Evolutionary conservation across 2,113 vertebrate genomes (phyloP), one percentile per base, ranked within the genome.

Genomic region (Cairina moschata): DNA sequence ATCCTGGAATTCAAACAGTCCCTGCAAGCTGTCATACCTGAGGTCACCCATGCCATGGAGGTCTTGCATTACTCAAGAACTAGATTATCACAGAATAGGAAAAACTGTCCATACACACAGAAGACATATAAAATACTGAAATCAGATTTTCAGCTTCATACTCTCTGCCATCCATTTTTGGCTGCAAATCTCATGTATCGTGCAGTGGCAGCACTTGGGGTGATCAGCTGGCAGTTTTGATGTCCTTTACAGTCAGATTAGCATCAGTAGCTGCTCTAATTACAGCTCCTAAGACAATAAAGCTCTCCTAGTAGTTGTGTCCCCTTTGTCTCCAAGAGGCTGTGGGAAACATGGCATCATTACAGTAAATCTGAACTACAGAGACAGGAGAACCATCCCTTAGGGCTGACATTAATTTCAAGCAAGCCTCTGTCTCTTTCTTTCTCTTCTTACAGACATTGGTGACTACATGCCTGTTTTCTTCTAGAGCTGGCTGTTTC

Each of bases 331-430:
- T 90, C 54, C 40, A 67, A 6, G 8, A 72, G 40, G 28, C 28
- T 56, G 18, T 13, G 6, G 36, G 28, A 85, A 25, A 8, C 44
- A 60, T n/a, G 54, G 17, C 17, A 66, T 25, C 6, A 0, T 59
- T 2, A 9, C 10, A 5, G 11, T 56, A 92, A 91, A 18, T 56
- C 62, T 74, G 71, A 48, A 48, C 58, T 60, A 28, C 40, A 77
- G 72, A 75, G 29, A 20, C 6, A 42, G 50, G 2, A 58, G 6
- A 79, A 58, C 28, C 21, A 31, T 56, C 52, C 60, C 87, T 48
- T 56, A 75, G 32, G 85, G 42, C 40, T 68, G 68, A 22, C 68
- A 56, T 83, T 88, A 88, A 86, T 95, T 94, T 96, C 91, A 83
- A 78, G 86, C 74, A 83, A 95, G 52, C 42, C 50, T 90, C 75